Percentiles rank a stretch among this genome's conserved stretches.
These are phyloP conservation scores for Gymnopithys bicolor DNA, from an alignment of 2,797 vertebrate genomes.

Conservation along the genomic window DNA sequence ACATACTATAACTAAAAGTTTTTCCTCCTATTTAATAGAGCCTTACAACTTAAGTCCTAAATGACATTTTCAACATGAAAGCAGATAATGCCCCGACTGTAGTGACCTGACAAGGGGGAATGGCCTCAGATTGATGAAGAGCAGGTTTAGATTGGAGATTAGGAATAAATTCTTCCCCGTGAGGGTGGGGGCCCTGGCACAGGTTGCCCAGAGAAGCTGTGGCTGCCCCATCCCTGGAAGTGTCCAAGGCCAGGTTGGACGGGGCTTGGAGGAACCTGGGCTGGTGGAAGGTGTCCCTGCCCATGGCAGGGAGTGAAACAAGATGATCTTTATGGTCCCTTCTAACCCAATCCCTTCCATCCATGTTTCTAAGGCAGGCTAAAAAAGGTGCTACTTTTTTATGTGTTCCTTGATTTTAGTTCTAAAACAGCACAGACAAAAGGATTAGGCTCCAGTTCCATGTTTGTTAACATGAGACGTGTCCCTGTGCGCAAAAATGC, in stretches of 20 bases:
- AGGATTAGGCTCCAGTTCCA: background rate
- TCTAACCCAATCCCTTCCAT: background rate
- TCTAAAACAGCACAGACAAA: background rate
- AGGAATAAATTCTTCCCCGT: background rate
- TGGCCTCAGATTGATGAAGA: background rate
- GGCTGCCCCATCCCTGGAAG: background rate
- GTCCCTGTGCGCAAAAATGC: background rate
- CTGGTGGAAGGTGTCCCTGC: background rate
- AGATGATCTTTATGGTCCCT: background rate
- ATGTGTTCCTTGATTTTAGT: background rate
- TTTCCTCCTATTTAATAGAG: background rate
- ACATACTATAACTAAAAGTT: background rate
- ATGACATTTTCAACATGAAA: background rate
- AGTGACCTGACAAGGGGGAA: background rate
- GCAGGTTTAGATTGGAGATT: background rate
- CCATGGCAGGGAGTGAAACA: accelerated
- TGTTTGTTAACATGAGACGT: background rate
- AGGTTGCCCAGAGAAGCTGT: background rate
- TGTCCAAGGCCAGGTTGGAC: accelerated
- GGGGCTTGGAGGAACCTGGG: accelerated
- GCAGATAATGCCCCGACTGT: background rate
- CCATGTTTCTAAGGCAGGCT: background rate
- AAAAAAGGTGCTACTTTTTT: background rate
- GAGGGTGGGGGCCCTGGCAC: background rate
- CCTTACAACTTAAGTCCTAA: background rate